These are phyloP conservation scores for Plemyria rubiginata DNA, from an alignment of 2,888 invertebrate species.

Conservation along the genomic window DNA sequence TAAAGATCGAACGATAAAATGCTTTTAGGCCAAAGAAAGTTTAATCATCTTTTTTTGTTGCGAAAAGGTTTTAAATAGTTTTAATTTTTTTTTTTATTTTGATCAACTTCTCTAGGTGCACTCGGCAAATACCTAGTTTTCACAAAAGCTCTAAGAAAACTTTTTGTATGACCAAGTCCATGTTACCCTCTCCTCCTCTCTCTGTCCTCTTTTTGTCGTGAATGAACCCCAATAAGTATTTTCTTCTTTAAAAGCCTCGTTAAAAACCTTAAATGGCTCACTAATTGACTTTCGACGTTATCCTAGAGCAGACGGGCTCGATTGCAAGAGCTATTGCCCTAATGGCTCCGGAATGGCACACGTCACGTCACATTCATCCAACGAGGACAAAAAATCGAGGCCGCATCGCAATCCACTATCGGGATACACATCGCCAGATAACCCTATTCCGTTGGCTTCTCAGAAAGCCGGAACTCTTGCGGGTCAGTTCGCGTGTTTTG, in stretches of 20 bases:
- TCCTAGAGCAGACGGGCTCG: constrained; percentile 23
- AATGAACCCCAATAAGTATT: not conserved
- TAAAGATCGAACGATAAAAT: constrained; percentile 24
- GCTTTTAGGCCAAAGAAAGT: constrained; percentile 26
- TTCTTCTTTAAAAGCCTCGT: not conserved
- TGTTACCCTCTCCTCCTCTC: too few species aligned
- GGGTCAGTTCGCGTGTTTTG: constrained; percentile 18
- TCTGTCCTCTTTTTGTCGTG: not conserved
- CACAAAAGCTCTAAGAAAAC: too few species aligned
- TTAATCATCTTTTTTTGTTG: constrained; percentile 4
- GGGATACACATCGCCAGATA: constrained; percentile 28
- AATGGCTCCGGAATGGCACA: constrained; percentile 29
- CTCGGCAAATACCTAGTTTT: too few species aligned
- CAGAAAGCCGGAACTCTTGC: constrained; percentile 33
- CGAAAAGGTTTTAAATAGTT: not conserved
- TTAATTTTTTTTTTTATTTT: not conserved
- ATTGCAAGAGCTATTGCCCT: constrained; percentile 33
- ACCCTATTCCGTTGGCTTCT: constrained; percentile 28
- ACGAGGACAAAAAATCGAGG: constrained; percentile 8
- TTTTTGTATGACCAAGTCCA: not conserved
- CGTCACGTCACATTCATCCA: constrained; percentile 8
- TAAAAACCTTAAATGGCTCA: constrained; percentile 21
- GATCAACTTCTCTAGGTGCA: not conserved
- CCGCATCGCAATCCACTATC: constrained; percentile 10
- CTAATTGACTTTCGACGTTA: constrained; percentile 32